Percentiles rank a stretch among this genome's conserved stretches.
Conservation (phyloP, 2,797 vertebrate species). For the Bovichtus variegatus region DNA sequence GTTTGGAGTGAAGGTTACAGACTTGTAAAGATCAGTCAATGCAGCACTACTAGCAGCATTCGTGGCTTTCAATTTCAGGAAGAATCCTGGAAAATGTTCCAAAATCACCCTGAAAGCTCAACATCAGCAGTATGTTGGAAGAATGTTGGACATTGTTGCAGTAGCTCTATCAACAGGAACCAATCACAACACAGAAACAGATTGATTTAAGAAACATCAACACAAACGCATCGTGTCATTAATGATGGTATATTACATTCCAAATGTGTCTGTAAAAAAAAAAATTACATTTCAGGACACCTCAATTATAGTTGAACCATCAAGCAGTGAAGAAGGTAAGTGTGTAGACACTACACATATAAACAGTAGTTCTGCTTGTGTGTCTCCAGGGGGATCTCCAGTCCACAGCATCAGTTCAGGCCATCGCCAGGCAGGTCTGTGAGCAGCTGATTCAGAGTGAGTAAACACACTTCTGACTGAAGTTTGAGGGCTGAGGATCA, state of each 20-base stretch:
- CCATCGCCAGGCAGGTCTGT: slow-evolving; percentile 95
- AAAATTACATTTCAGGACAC: background rate
- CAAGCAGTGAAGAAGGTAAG: background rate
- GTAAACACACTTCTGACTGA: slow-evolving; percentile 43
- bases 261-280: background rate
- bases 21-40: no score
- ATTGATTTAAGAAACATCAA: background rate
- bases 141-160: background rate
- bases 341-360: background rate
- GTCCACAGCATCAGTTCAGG: slow-evolving; percentile 92
- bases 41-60: no score
- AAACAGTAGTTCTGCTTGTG: background rate
- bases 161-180: slow-evolving; percentile 8
- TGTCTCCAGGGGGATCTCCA: slow-evolving; percentile 92
- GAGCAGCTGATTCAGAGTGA: slow-evolving; percentile 98
- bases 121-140: background rate
- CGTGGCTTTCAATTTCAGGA: no score
- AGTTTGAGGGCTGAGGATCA: background rate
- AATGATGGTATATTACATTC: background rate
- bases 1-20: no score
- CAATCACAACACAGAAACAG: background rate
- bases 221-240: background rate
- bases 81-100: no score
- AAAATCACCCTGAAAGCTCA: no score
- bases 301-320: background rate